Base-by-base conservation (phyloP, 2,888 invertebrate genomes). In the Crematogaster levior region DNA sequence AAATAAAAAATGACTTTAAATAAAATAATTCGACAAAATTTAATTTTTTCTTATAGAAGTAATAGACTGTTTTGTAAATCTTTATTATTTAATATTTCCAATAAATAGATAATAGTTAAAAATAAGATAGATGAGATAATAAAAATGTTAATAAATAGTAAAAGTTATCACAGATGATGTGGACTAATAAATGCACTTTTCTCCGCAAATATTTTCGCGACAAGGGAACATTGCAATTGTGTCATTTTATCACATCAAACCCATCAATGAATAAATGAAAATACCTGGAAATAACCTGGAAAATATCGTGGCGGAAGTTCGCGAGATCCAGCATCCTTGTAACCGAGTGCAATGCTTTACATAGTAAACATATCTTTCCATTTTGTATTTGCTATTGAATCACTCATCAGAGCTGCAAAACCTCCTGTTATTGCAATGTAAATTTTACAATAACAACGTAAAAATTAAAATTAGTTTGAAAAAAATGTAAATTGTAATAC, bases 331-430 rank as follows among this genome's bases (percentile, higher is more conserved):
- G 21, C 58, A 58, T 74, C 9, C 51, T 61, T 74, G 84, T 89
- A 90, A 88, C 85, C 83, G 83, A 82, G 70, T 83, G 82, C 83
- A 82, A 58, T 74, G 83, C 82, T 90, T 89, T 87, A 86, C 87
- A 85, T 86, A 84, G 89, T 84, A 90, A 90, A 88, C 85, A 86
- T 84, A 85, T 79, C 85, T 88, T 90, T 88, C 83, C 85, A 90
- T 87, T 89, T 86, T 73, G 74, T 65, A 88, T 88, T 84, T 84
- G 74, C 74, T 63, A 82, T 80, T n/a, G 43, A 72, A 58, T 75
- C 27, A 48, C 56, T 75, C 75, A 34, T 56, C 40, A 65, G 51
- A 40, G 3, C 3, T 18, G 15, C 34, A 34, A 34, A 48, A 34
- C 0, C 15, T 21, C 1, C 34, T 10, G 43, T 74, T 46, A 18